These are phyloP conservation scores for Falco concolor DNA, from an alignment of 2,797 vertebrate species.

Conservation along the genomic window DNA sequence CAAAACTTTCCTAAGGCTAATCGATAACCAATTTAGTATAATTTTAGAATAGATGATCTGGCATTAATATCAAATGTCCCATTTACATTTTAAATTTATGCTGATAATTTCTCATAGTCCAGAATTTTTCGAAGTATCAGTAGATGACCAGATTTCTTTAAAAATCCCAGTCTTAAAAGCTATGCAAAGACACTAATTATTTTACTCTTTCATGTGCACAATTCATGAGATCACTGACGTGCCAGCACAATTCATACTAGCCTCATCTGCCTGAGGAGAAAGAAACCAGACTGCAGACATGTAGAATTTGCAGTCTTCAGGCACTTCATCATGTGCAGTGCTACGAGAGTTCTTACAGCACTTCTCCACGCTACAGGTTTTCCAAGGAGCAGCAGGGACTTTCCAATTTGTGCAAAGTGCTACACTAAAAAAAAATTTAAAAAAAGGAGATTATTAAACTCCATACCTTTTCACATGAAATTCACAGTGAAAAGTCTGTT, in stretches of 20 bases:
- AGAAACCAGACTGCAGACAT: neutral
- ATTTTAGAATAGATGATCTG: neutral
- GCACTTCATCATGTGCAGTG: rapidly evolving
- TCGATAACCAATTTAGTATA: neutral
- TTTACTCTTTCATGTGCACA: neutral
- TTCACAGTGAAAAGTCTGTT: neutral
- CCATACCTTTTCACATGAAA: neutral
- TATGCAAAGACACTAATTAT: neutral
- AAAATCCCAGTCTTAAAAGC: neutral
- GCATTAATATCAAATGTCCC: neutral
- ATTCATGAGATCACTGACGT: neutral
- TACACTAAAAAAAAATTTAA: neutral
- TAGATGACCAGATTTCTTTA: neutral
- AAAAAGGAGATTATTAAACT: neutral
- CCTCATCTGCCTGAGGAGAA: neutral
- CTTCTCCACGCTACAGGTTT: neutral
- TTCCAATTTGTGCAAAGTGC: neutral
- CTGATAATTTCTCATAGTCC: neutral
- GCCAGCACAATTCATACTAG: neutral
- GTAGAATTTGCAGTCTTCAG: neutral
- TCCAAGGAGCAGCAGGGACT: neutral
- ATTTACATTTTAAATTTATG: neutral
- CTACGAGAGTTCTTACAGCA: neutral
- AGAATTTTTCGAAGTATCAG: neutral
- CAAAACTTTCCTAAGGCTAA: neutral